These are phyloP conservation scores for Paratrypauchen microcephalus DNA, from an alignment of 2,797 vertebrate species.

Conservation along the genomic window DNA sequence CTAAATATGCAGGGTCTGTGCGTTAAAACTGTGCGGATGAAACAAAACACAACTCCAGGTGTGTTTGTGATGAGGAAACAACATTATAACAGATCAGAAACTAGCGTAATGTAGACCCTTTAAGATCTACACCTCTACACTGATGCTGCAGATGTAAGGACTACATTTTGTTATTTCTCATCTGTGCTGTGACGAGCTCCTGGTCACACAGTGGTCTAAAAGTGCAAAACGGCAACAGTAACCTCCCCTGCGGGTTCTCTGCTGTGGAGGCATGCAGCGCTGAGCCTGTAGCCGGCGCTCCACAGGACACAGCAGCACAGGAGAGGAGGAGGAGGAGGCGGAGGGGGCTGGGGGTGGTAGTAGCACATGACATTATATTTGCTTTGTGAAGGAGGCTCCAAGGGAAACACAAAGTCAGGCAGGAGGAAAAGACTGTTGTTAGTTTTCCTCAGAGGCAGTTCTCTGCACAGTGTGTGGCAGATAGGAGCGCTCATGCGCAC, in stretches of 20 bases:
- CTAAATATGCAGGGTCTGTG: too few species aligned
- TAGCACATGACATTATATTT: slow-evolving; percentile 61
- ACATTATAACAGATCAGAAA: too few species aligned
- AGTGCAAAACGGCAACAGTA: not conserved
- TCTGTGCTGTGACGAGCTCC: not conserved
- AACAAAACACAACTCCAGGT: too few species aligned
- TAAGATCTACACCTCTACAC: not conserved
- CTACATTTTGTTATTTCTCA: not conserved
- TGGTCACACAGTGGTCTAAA: not conserved
- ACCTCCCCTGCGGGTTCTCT: not conserved
- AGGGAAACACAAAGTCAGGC: slow-evolving; percentile 44
- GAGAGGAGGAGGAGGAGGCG: not conserved
- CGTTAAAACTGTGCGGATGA: too few species aligned
- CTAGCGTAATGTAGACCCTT: not conserved
- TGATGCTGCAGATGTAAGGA: not conserved
- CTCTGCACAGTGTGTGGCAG: slow-evolving; percentile 30
- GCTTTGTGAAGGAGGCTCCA: slow-evolving; percentile 52
- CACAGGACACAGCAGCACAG: slow-evolving; percentile 10
- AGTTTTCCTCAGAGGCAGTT: slow-evolving; percentile 59
- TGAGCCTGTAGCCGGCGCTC: slow-evolving; percentile 19
- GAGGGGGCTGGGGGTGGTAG: slow-evolving; percentile 11
- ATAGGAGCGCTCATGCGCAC: slow-evolving; percentile 17
- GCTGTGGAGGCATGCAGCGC: slow-evolving; percentile 7
- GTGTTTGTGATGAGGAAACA: too few species aligned
- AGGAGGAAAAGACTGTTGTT: slow-evolving; percentile 49